Evolutionary conservation across 2,797 vertebrate genomes (phyloP).

Genomic region (Poecilia picta): DNA sequence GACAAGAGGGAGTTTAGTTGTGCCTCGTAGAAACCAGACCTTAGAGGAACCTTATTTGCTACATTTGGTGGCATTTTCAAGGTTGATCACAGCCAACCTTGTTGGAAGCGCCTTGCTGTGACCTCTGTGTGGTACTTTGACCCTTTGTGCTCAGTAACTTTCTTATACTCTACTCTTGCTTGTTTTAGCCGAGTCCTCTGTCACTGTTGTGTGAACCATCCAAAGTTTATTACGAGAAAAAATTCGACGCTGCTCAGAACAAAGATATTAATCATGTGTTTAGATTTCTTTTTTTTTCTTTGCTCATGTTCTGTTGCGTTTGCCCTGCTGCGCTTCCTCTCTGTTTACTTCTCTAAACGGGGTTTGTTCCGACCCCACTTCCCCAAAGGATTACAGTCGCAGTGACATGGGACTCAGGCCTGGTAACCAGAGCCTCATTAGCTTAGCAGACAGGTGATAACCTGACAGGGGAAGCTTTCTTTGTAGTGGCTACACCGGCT

Average conservation of each 20-base stretch:
- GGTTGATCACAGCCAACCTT: constrained; percentile 33
- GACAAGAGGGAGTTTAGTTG: not conserved
- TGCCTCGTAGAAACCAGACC: not conserved
- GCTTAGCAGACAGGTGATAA: constrained; percentile 47
- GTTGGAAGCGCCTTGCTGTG: constrained; percentile 14
- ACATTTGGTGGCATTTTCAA: constrained; percentile 13
- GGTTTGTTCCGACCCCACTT: constrained; percentile 58
- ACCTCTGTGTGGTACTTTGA: constrained; percentile 38
- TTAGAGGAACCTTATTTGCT: not conserved
- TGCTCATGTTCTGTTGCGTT: constrained; percentile 38
- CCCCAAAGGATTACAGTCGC: constrained; percentile 53
- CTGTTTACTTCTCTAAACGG: constrained; percentile 62
- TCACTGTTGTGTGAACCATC: constrained; percentile 5
- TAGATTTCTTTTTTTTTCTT: constrained; percentile 18
- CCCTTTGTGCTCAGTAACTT: constrained; percentile 42
- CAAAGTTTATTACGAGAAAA: constrained; percentile 17
- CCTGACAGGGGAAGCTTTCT: constrained; percentile 46
- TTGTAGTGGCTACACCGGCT: constrained; percentile 68
- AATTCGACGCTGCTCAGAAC: constrained; percentile 18
- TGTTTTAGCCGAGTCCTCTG: constrained; percentile 3
- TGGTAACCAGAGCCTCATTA: constrained; percentile 74
- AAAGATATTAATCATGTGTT: constrained; percentile 25
- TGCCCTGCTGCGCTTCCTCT: constrained; percentile 54
- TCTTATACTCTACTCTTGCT: constrained; percentile 41
- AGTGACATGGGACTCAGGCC: constrained; percentile 56